Conservation (phyloP, 1,140 invertebrate genomes). For the Caligus rogercresseyi region DNA sequence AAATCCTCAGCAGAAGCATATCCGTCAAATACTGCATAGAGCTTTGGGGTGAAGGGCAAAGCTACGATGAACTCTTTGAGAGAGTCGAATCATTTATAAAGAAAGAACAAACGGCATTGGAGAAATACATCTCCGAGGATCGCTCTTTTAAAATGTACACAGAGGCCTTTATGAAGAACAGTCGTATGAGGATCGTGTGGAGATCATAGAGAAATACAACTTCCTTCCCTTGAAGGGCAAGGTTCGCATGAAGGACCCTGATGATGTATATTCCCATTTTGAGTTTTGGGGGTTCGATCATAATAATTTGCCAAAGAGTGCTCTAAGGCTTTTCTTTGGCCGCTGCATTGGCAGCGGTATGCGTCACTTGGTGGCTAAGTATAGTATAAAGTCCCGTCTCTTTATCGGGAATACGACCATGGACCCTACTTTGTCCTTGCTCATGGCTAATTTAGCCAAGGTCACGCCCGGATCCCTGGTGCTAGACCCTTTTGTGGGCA, state of each 20-base stretch:
- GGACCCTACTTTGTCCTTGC: conserved; percentile 73
- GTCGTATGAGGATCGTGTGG: background rate
- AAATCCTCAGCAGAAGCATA: conserved; percentile 13
- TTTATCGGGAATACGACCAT: conserved; percentile 95
- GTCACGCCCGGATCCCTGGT: conserved; percentile 52
- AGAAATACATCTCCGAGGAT: background rate
- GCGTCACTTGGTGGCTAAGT: conserved; percentile 50
- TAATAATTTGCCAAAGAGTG: conserved; percentile 23
- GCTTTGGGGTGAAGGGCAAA: conserved; percentile 1
- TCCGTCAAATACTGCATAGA: conserved; percentile 3
- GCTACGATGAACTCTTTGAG: background rate
- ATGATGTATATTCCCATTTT: conserved; percentile 7
- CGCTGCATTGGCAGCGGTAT: conserved; percentile 52
- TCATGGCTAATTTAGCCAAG: conserved; percentile 84
- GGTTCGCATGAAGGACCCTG: conserved; percentile 4
- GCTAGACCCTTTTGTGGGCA: conserved; percentile 87
- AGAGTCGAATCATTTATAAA: conserved; percentile 9
- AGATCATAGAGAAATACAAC: background rate
- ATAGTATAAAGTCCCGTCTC: conserved; percentile 69
- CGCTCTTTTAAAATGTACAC: conserved; percentile 9
- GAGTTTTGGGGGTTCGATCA: conserved; percentile 15
- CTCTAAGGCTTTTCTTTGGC: conserved; percentile 21
- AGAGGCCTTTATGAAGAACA: conserved; percentile 10
- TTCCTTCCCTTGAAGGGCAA: background rate
- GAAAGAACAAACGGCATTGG: too few species aligned